Base-by-base conservation (phyloP, 2,113 vertebrate species). In the Paratilapia polleni region DNA sequence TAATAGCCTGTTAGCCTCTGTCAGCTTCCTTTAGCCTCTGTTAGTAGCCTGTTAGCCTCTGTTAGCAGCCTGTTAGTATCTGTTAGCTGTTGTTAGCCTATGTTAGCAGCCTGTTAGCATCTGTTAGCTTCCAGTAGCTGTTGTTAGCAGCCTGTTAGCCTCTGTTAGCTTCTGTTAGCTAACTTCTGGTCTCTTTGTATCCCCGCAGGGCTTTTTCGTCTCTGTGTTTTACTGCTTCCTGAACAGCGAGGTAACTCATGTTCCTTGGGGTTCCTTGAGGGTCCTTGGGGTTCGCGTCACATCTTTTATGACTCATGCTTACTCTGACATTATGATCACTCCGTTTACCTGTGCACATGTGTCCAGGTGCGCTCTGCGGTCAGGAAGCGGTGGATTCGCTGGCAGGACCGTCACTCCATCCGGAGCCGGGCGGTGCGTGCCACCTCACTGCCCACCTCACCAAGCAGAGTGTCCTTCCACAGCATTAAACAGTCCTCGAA, bases 171-270 rank as follows among this genome's bases (percentile, higher is more conserved):
- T 6, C 66, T 70, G 66, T 28, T 49, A 28, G 26, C 60, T 79
- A 28, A 24, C 56, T 15, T 49, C 19, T 43, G 1, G 11, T 5
- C 41, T n/a, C 66, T 82, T 7, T 28, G 43, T 63, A 22, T 87
- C 17, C 59, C 77, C 34, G 2, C 91, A 92, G 90, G 90, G 90
- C 2, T 92, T 92, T 24, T 92, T 92, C 20, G 90, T 92, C 26
- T 92, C 90, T 0, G 86, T 92, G 3, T 92, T 92, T 75, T 92
- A 92, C 80, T 92, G 90, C 62, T 92, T 92, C 7, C 84, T 92
- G 54, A 92, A 92, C 82, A 88, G 82, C 20, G 90, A 92, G 90
- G 90, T 91, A 78, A 68, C 12, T 36, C 4, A 22, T 3, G 28
- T 36, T 62, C 74, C 12, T 12, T 49, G 20, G 8, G 63, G 38